Evolutionary conservation across 1,140 invertebrate genomes (phyloP), one percentile per base, ranked within the genome.

Genomic region (Drosophila bocki): DNA sequence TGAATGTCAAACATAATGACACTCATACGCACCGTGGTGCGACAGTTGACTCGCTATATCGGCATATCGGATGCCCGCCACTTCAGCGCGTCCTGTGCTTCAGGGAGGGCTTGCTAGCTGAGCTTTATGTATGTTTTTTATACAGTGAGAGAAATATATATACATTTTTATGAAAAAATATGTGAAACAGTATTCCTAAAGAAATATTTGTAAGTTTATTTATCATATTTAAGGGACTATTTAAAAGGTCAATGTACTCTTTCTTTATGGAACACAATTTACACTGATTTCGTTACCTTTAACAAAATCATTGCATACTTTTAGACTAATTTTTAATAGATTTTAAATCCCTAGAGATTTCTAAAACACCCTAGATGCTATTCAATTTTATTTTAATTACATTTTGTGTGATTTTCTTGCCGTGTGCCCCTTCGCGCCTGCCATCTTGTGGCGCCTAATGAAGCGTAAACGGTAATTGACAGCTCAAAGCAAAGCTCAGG

Each of bases 401-500:
- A 22, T 22, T 22, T 5, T 3, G 45, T 19, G 6, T 13, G 0
- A 12, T 26, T 65, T 64, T 64, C 15, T 26, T 22, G 2, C 15
- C 7, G 62, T 65, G 62, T 29, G 11, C 12, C 22, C 17, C 64
- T 19, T 17, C 17, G 58, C 50, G 57, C 51, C 60, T 81, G 78
- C 67, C 78, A 57, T 44, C 54, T 39, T 69, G 62, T 68, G 78
- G 75, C 67, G 81, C 82, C 83, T 91, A 90, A 90, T 90, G 85
- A 90, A 90, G 85, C 85, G 86, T 90, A 91, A 90, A 90, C 84
- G 86, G 78, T 91, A 90, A 90, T 90, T 90, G 85, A 90, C 85
- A 88, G 53, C 86, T 76, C 68, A 86, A 91, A 87, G 69, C 62
- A 71, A 64, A 80, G 65, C 84, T 64, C 35, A 64, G 67, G 75